Evolutionary conservation across 1,140 invertebrate genomes (phyloP).

Genomic region (Drosophila bocki): DNA sequence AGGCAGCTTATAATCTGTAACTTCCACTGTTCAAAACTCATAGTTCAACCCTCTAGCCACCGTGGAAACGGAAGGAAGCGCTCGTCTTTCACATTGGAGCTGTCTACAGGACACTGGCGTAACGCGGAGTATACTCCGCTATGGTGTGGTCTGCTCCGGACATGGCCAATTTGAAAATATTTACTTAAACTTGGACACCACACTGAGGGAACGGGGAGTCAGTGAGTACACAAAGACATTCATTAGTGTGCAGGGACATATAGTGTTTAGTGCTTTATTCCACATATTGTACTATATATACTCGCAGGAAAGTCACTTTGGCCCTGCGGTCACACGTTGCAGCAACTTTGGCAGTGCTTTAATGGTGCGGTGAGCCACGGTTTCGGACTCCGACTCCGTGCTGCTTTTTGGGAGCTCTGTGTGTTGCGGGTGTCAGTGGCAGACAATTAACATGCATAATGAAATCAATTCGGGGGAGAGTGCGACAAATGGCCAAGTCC

Average conservation of each 20-base stretch:
- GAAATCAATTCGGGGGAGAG: constrained; percentile 37
- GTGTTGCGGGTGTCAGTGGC: constrained; percentile 11
- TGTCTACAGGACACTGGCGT: constrained; percentile 50
- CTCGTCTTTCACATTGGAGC: constrained; percentile 60
- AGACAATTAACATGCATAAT: constrained; percentile 72
- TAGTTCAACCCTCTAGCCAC: constrained; percentile 3
- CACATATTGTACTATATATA: constrained; percentile 8
- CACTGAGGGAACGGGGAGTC: not conserved
- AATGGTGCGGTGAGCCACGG: constrained; percentile 70
- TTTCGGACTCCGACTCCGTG: constrained; percentile 23
- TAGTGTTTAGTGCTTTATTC: constrained; percentile 1
- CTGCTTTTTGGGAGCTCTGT: not conserved
- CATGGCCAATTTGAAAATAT: constrained; percentile 82
- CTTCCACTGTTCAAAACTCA: constrained; percentile 7
- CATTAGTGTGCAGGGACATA: constrained; percentile 47
- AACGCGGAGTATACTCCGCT: constrained; percentile 21
- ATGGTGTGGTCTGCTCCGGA: constrained; percentile 50
- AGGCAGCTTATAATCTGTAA: not conserved
- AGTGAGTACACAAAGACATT: constrained; percentile 36
- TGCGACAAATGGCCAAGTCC: constrained; percentile 47
- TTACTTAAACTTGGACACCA: constrained; percentile 70
- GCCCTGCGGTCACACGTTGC: constrained; percentile 52
- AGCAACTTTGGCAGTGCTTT: constrained; percentile 67
- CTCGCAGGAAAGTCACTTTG: constrained; percentile 49
- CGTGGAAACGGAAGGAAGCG: constrained; percentile 53